phyloP scores from a whole-genome alignment of 2,113 vertebrate species.

The Vombatus ursinus region DNA sequence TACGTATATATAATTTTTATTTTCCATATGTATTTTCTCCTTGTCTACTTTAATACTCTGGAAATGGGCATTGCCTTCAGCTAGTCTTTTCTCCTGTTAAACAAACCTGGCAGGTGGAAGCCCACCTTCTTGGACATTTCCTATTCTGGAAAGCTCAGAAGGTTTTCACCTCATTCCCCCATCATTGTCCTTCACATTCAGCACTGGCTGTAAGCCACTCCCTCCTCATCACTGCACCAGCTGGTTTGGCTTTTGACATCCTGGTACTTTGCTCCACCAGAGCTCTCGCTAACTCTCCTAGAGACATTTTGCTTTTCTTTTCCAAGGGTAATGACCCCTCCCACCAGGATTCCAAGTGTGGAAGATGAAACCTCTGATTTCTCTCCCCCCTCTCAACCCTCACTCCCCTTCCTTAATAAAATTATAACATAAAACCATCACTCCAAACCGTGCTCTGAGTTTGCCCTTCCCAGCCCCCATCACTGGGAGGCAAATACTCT shows the following conservation, averaged over 20 bases:
- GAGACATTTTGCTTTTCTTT: not conserved
- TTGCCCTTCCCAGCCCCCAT: not conserved
- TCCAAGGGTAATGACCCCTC: not conserved
- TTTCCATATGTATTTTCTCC: not conserved
- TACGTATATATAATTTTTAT: not conserved
- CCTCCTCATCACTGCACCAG: not conserved
- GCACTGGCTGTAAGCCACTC: not conserved
- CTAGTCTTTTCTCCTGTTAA: not conserved
- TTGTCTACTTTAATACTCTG: not conserved
- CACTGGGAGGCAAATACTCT: not conserved
- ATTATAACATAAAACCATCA: not conserved
- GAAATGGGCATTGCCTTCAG: not conserved
- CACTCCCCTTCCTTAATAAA: too few species aligned
- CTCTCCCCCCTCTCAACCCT: not conserved
- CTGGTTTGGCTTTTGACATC: not conserved
- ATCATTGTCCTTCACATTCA: not conserved
- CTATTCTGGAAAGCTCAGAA: not conserved
- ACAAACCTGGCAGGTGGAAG: not conserved
- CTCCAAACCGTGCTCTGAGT: not conserved
- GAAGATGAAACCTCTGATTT: not conserved
- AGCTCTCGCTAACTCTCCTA: too few species aligned
- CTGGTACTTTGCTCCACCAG: not conserved
- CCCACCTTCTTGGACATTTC: not conserved
- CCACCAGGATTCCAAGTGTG: not conserved
- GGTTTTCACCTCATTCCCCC: not conserved